These are phyloP conservation scores for Magallana nippona DNA, from an alignment of 2,888 invertebrate species.

Conservation along the genomic window DNA sequence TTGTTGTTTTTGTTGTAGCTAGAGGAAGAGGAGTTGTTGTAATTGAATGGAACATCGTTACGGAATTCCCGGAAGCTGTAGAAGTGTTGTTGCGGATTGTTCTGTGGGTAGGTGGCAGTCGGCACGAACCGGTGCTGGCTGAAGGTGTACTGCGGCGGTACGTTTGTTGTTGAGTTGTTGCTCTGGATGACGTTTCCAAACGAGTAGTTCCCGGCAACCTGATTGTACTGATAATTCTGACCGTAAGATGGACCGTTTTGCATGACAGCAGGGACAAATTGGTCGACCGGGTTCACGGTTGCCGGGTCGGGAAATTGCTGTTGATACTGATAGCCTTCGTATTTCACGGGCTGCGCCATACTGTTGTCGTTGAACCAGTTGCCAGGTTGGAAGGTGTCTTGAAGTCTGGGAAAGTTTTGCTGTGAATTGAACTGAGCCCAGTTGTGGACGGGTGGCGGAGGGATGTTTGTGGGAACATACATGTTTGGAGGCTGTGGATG, in stretches of 20 bases:
- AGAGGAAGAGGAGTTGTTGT: not conserved
- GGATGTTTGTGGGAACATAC: constrained; percentile 3
- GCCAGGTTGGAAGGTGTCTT: not conserved
- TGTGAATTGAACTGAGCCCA: not conserved
- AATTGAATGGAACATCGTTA: constrained; percentile 24
- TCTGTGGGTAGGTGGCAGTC: constrained; percentile 1
- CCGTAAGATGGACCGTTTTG: not conserved
- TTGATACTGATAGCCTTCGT: not conserved
- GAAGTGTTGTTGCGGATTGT: constrained; percentile 18
- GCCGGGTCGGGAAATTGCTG: not conserved
- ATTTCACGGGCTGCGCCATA: not conserved
- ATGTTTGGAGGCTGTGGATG: not conserved
- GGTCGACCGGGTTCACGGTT: not conserved
- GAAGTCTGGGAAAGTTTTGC: not conserved
- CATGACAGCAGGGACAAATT: constrained; percentile 1
- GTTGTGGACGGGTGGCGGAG: not conserved
- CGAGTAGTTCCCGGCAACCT: not conserved
- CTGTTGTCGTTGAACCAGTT: constrained; percentile 13
- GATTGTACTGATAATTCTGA: not conserved
- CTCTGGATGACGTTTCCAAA: not conserved
- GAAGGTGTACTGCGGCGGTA: not conserved
- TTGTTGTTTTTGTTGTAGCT: constrained; percentile 37
- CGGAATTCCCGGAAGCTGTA: constrained; percentile 4
- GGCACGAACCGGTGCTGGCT: not conserved
- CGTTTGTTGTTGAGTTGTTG: not conserved